Evolutionary conservation across 2,113 vertebrate genomes (phyloP).

Genomic region (Recurvirostra avosetta): DNA sequence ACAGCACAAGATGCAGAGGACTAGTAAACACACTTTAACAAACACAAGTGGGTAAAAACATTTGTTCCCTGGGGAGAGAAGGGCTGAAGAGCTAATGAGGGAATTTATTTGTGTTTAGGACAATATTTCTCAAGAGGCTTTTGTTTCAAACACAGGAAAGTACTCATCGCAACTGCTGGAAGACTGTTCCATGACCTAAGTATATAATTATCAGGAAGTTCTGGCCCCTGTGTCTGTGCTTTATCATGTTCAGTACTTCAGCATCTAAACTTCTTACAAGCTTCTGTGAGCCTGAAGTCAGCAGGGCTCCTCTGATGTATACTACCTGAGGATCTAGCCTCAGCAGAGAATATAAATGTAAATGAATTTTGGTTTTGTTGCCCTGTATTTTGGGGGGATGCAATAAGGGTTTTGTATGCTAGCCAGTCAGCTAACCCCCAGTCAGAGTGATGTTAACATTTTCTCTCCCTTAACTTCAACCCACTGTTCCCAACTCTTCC

Average conservation of each 20-base stretch:
- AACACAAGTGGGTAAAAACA: neutral
- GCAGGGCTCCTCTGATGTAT: neutral
- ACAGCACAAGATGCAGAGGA: neutral
- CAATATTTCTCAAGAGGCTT: slow-evolving; percentile 10
- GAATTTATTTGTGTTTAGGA: neutral
- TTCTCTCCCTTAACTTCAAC: neutral
- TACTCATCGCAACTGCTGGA: neutral
- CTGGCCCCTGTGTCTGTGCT: neutral
- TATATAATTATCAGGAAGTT: neutral
- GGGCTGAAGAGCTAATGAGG: neutral
- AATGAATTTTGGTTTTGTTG: neutral
- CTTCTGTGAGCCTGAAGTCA: neutral
- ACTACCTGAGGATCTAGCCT: neutral
- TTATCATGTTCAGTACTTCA: neutral
- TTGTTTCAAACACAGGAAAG: slow-evolving; percentile 11
- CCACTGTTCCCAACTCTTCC: neutral
- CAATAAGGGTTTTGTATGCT: neutral
- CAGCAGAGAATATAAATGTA: neutral
- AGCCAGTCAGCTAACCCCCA: neutral
- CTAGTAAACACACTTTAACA: neutral
- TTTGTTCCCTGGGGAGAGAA: neutral
- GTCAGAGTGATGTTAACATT: neutral
- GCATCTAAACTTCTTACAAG: neutral
- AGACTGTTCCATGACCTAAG: neutral
- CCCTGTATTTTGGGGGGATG: neutral